Conservation (phyloP, 2,888 invertebrate species). For the Nineta flava region DNA sequence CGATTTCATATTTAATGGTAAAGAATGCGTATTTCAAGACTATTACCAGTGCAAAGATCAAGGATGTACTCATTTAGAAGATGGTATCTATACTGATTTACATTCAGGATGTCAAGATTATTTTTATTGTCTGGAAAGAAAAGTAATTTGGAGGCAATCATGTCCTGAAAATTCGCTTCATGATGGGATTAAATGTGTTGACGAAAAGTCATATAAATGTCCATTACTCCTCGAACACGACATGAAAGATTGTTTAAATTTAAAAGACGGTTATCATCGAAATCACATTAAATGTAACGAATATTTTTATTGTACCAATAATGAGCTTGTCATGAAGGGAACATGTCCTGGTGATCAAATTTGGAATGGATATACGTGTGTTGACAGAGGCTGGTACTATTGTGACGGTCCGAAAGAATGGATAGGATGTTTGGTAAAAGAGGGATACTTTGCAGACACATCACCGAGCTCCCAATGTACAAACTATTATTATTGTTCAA, state of each 20-base stretch:
- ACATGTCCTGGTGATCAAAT: constrained; percentile 30
- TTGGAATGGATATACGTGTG: constrained; percentile 34
- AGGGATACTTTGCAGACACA: constrained; percentile 31
- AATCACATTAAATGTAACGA: constrained; percentile 33
- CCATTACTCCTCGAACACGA: neutral
- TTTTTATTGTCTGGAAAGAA: neutral
- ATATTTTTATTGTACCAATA: constrained; percentile 34
- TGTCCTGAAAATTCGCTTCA: constrained; percentile 1
- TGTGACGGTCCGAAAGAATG: constrained; percentile 14
- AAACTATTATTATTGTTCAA: constrained; percentile 34
- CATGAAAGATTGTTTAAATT: neutral
- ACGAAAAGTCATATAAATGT: constrained; percentile 4
- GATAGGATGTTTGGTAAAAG: constrained; percentile 16
- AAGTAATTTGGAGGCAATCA: constrained; percentile 1
- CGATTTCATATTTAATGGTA: constrained; percentile 19
- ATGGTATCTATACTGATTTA: constrained; percentile 28
- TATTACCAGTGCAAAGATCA: constrained; percentile 25
- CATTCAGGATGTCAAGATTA: constrained; percentile 5
- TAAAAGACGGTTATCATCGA: constrained; percentile 19
- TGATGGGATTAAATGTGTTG: constrained; percentile 3
- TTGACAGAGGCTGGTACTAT: constrained; percentile 14
- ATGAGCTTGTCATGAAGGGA: constrained; percentile 29
- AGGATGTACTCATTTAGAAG: constrained; percentile 22
- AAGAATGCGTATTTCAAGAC: constrained; percentile 16
- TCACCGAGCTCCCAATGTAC: constrained; percentile 30